Base-by-base conservation (phyloP, 2,888 invertebrate species). In the Athrips mouffetella region DNA sequence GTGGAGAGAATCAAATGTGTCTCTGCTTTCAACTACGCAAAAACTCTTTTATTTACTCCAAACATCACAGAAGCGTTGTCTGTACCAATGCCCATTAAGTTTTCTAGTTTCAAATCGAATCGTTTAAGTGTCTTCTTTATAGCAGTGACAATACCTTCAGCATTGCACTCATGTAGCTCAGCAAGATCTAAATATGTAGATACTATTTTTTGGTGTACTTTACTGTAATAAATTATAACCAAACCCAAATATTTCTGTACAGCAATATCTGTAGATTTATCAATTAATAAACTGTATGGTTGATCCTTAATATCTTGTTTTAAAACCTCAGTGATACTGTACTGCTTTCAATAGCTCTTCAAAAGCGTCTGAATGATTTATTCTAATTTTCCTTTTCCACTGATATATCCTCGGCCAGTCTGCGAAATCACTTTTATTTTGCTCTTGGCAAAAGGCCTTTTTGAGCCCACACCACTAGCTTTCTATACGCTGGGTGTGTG, bases 191-290 rank as follows among this genome's bases (percentile, higher is more conserved):
- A 45, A 44, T 30, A 55, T 11, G 52, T 52, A 42, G 54, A 52
- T 49, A 51, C 18, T 21, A 51, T 51, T 48, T 49, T 51, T 51
- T 55, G 3, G 48, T 50, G 45, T 18, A 16, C 13, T 1, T 8
- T 18, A 23, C 56, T 56, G 46, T 48, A 54, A 49, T 56, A 56
- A 50, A 52, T 56, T 21, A 53, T 54, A 39, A 54, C 30, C 3
- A 54, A 16, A 21, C 54, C 53, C 44, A 55, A 45, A 30, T 52
- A 53, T 49, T 57, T 57, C 31, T 51, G 50, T 8, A 55, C 49
- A 0, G 53, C 21, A 39, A 57, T 53, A 51, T 57, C 54, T 3
- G 57, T 57, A 13, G 54, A 53, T 52, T 57, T 53, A 13, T 55
- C 54, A 16, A 55, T 46, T n/a, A 57, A 41, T 49, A 57, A 33